Percentiles rank a stretch among this genome's conserved stretches.
Conservation (phyloP, 2,888 invertebrate genomes). For the Peribatodes rhomboidaria region DNA sequence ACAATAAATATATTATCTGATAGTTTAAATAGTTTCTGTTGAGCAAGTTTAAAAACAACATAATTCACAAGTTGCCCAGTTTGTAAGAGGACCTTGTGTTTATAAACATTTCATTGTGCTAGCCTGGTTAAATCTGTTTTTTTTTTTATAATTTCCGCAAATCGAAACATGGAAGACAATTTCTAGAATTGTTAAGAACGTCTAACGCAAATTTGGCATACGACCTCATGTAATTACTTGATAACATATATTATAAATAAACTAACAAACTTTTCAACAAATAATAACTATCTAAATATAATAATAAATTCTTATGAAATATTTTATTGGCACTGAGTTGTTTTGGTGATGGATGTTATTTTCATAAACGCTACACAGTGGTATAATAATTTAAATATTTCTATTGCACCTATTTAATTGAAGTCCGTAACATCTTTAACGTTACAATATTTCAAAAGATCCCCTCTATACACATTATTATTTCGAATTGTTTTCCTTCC, state of each 20-base stretch:
- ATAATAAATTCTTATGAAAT: background rate
- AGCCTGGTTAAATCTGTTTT: background rate
- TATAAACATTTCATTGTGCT: background rate
- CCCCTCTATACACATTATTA: constrained; percentile 17
- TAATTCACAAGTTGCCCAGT: constrained; percentile 12
- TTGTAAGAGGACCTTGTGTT: background rate
- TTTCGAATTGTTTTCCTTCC: constrained; percentile 11
- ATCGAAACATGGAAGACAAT: constrained; percentile 12
- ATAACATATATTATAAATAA: background rate
- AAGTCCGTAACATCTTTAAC: constrained; percentile 9
- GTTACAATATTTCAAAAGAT: constrained; percentile 1
- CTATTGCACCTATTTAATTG: background rate
- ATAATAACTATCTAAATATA: background rate
- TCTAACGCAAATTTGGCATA: background rate
- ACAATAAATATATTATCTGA: constrained; percentile 51
- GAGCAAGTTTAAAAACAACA: constrained; percentile 68
- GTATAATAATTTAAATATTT: background rate
- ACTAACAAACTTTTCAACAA: background rate
- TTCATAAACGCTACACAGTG: background rate
- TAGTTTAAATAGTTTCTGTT: constrained; percentile 59
- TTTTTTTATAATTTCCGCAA: background rate
- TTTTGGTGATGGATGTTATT: constrained; percentile 1
- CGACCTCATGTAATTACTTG: background rate
- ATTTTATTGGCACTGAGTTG: constrained; percentile 15
- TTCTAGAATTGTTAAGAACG: background rate